Percentiles rank a stretch among this genome's conserved stretches.
phyloP scores from a whole-genome alignment of 2,797 vertebrate species.

The Aselliscus stoliczkanus region DNA sequence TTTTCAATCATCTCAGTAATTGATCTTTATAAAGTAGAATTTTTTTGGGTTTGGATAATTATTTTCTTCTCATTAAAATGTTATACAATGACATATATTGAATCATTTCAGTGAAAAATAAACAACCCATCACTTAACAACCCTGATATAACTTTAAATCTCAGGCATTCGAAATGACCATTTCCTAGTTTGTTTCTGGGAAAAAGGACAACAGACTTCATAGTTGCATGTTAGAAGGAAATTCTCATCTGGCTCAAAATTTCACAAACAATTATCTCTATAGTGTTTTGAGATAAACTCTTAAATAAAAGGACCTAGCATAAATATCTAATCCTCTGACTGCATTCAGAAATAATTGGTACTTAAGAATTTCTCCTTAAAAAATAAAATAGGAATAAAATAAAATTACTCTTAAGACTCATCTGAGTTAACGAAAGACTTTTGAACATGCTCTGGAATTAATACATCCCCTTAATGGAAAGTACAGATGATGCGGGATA shows the following conservation, averaged over 20 bases:
- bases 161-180: neutral
- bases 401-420: neutral
- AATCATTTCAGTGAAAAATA: constrained; percentile 4
- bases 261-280: neutral
- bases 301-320: neutral
- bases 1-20: neutral
- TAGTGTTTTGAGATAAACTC: neutral
- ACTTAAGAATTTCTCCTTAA: neutral
- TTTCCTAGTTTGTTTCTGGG: neutral
- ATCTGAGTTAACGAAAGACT: neutral
- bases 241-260: neutral
- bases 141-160: neutral
- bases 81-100: neutral
- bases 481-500: neutral
- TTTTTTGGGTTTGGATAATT: neutral
- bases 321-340: neutral
- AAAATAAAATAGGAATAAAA: neutral
- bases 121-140: neutral
- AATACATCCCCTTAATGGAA: neutral
- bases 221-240: neutral
- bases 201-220: neutral
- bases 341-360: neutral
- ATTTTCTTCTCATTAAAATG: neutral
- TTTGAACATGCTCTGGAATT: neutral
- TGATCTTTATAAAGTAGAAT: neutral